phyloP scores from a whole-genome alignment of 2,797 vertebrate genomes.

The Streptopelia turtur region DNA sequence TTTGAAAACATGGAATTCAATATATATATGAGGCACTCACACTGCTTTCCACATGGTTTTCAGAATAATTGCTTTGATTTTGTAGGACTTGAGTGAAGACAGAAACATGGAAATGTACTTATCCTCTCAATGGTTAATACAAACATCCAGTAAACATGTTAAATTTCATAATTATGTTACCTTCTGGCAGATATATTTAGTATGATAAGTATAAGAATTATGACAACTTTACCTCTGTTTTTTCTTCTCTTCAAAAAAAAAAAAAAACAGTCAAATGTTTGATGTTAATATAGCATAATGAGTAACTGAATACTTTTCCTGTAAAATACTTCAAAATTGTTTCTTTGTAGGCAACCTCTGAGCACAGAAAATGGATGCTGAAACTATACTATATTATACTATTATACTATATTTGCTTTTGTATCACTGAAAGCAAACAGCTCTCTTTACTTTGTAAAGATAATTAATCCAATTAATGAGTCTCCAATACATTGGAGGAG shows the following conservation, averaged over 20 bases:
- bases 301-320: neutral
- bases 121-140: neutral
- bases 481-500: neutral
- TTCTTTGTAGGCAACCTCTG: neutral
- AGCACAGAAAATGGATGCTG: neutral
- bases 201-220: neutral
- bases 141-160: neutral
- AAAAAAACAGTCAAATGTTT: neutral
- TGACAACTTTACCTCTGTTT: neutral
- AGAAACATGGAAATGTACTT: neutral
- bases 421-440: neutral
- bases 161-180: neutral
- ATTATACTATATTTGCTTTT: neutral
- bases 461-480: neutral
- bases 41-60: neutral
- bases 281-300: neutral
- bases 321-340: neutral
- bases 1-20: neutral
- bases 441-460: neutral
- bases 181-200: neutral
- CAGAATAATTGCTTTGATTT: neutral
- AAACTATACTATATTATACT: neutral
- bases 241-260: too few species aligned
- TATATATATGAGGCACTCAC: neutral
- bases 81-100: neutral